Conservation (phyloP, 2,113 vertebrate species). For the Lota lota region DNA sequence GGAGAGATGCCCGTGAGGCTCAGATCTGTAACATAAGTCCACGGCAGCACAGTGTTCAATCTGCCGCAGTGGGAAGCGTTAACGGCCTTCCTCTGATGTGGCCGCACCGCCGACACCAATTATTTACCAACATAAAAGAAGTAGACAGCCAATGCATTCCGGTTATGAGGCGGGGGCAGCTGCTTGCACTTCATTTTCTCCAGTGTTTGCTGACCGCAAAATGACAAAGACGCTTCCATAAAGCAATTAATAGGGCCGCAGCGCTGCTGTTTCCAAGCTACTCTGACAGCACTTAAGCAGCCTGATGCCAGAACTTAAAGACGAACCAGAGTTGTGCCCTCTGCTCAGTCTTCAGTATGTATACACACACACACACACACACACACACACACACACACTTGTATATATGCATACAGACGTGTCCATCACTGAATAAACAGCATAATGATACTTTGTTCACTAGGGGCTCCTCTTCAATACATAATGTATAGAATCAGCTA, state of each 20-base stretch:
- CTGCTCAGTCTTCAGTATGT: slow-evolving; percentile 16
- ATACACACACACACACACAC: not conserved
- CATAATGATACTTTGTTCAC: too few relatives aligned
- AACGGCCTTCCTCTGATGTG: slow-evolving; percentile 64
- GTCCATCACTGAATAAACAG: too few relatives aligned
- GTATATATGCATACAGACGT: not conserved
- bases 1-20: slow-evolving; percentile 23
- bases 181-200: slow-evolving; percentile 61
- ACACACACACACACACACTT: not conserved
- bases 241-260: slow-evolving; percentile 67
- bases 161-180: slow-evolving; percentile 54
- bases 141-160: slow-evolving; percentile 64
- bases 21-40: slow-evolving; percentile 54
- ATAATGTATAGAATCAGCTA: too few relatives aligned
- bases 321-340: slow-evolving; percentile 48
- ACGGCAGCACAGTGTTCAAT: slow-evolving; percentile 51
- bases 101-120: slow-evolving; percentile 73
- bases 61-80: slow-evolving; percentile 67
- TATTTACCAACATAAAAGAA: slow-evolving; percentile 75
- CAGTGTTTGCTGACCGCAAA: slow-evolving; percentile 68
- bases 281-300: slow-evolving; percentile 67
- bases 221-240: slow-evolving; percentile 65
- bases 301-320: slow-evolving; percentile 40
- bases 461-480: too few relatives aligned
- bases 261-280: slow-evolving; percentile 52